A percentile compares a stretch with the other conserved stretches of the same genome.
Evolutionary conservation across 2,888 invertebrate genomes (phyloP).

Genomic region (Hermaeophaga mercurialis): DNA sequence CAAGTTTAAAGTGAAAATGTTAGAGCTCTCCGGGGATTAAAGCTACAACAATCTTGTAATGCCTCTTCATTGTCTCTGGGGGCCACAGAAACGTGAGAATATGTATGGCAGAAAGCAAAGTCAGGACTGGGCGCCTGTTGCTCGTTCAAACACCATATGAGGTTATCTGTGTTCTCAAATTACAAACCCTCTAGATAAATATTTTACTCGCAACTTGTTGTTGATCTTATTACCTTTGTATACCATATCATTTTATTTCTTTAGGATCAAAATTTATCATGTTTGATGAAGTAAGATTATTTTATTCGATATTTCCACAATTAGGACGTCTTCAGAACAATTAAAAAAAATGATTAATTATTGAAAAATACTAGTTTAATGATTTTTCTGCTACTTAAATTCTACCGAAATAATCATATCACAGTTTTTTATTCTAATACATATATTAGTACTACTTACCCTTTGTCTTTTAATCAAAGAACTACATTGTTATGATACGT

Average conservation of each 20-base stretch:
- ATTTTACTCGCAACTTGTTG: slow-evolving; percentile 11
- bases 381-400: too few relatives aligned
- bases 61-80: slow-evolving; percentile 48
- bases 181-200: slow-evolving; percentile 16
- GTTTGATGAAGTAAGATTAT: too few relatives aligned
- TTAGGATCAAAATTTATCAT: neutral
- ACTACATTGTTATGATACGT: too few relatives aligned
- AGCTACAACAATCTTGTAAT: slow-evolving; percentile 55
- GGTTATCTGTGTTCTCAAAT: slow-evolving; percentile 3
- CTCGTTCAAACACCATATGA: slow-evolving; percentile 32
- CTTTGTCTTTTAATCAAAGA: too few relatives aligned
- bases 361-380: too few relatives aligned
- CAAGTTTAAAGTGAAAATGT: slow-evolving; percentile 54
- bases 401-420: too few relatives aligned
- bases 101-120: slow-evolving; percentile 48
- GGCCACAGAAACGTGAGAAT: slow-evolving; percentile 52
- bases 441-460: too few relatives aligned
- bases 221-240: too few relatives aligned
- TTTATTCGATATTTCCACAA: too few relatives aligned
- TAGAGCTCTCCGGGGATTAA: slow-evolving; percentile 54
- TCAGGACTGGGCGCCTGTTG: slow-evolving; percentile 53
- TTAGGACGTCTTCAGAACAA: too few relatives aligned
- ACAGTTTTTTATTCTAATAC: too few relatives aligned
- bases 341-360: too few relatives aligned
- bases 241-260: neutral